Conservation (phyloP, 2,888 invertebrate genomes). For the Leptopilina drosophilae region DNA sequence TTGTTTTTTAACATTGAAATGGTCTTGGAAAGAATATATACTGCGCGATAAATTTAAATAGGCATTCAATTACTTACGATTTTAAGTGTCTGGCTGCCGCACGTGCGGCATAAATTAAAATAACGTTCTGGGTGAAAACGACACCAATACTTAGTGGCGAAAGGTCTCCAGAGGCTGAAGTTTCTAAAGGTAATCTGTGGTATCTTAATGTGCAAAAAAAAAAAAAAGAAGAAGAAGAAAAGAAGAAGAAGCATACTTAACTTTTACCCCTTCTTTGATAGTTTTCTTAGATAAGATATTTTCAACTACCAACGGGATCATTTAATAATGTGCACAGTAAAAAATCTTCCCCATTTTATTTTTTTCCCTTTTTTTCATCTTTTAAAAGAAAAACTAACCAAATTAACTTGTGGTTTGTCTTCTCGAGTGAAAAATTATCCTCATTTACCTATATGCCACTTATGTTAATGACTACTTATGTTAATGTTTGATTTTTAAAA, state of each 20-base stretch:
- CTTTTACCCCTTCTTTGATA: slow-evolving; percentile 36
- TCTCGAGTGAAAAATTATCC: slow-evolving; percentile 38
- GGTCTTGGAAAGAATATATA: slow-evolving; percentile 21
- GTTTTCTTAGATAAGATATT: slow-evolving; percentile 35
- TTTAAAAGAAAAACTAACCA: slow-evolving; percentile 8
- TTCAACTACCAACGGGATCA: slow-evolving; percentile 12
- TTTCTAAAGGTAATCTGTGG: slow-evolving; percentile 35
- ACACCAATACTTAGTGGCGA: slow-evolving; percentile 37
- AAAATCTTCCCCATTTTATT: not conserved
- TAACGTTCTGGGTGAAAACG: slow-evolving; percentile 34
- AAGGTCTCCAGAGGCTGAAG: slow-evolving; percentile 33
- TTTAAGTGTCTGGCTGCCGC: slow-evolving; percentile 35
- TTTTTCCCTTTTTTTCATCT: not conserved
- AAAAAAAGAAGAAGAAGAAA: too few relatives aligned
- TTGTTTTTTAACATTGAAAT: slow-evolving; percentile 31
- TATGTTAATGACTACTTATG: slow-evolving; percentile 36
- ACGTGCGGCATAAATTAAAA: slow-evolving; percentile 40
- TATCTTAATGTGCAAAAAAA: slow-evolving; percentile 39
- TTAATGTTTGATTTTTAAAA: slow-evolving; percentile 38
- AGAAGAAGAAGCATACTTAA: not conserved
- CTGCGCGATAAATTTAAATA: slow-evolving; percentile 37
- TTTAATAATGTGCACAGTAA: slow-evolving; percentile 13
- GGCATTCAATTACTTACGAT: slow-evolving; percentile 42
- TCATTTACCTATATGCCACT: slow-evolving; percentile 20
- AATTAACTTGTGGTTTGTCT: slow-evolving; percentile 17